Evolutionary conservation across 1,140 invertebrate genomes (phyloP), one percentile per base, ranked within the genome.

Genomic region (Brachionus paranguensis): DNA sequence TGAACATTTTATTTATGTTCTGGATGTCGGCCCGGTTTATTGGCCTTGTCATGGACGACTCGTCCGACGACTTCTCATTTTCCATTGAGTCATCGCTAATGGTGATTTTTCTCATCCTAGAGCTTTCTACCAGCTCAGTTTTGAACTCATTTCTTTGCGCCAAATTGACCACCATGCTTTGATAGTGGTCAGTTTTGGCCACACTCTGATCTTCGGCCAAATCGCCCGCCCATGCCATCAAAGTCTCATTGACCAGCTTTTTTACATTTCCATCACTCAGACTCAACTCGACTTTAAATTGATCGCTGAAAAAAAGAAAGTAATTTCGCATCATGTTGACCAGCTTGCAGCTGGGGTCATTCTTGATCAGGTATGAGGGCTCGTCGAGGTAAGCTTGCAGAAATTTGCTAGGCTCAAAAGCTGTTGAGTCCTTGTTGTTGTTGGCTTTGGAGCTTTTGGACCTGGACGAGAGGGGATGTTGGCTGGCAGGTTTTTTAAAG

Each of bases 1-100:
- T 60, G 41, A 81, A 81, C 20, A 81, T 60, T 50, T 76, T 76
- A 27, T 50, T 76, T 50, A 47, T 76, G 43, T 50, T 76, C 29
- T 76, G 41, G 2, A 76, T 27, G 1, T 76, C 43, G 20, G 33
- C 43, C 5, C 72, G n/a, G n/a, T 76, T 47, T 10, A 76, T 27
- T 8, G 72, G 43, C 33, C 27, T 47, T 2, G 12, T 10, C 10
- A 50, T 20, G 0, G 41, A 76, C 43, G 41, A 47, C 24, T 76
- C 72, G 47, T 47, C 72, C 43, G 72, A 76, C 24, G 72, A 76
- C 43, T 76, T 76, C 50, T 74, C 70, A 27, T 74, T 74, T 76
- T 76, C 72, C 43, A 76, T 29, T 24, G 72, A 76, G 20, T 76
- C 72, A 50, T 76, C 72, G 47, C 72, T 76, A 20, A 45, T 53